These are phyloP conservation scores for Vipera ursinii DNA, from an alignment of 2,797 vertebrate genomes.

Conservation along the genomic window DNA sequence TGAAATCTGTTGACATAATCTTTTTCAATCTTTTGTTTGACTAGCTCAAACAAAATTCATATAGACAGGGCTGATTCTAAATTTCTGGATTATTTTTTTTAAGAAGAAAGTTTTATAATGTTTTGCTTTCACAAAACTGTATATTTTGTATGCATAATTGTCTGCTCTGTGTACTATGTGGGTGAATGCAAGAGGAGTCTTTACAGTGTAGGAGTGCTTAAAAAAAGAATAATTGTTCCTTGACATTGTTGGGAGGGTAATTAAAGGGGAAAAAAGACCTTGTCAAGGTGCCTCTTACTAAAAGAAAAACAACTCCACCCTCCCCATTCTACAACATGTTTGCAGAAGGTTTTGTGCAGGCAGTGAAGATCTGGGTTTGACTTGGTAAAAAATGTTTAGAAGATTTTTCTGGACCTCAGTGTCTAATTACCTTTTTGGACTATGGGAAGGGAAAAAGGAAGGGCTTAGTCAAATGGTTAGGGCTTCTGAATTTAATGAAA, in stretches of 20 bases:
- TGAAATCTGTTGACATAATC: not conserved
- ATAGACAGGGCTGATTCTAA: not conserved
- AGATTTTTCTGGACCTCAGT: not conserved
- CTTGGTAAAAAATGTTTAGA: not conserved
- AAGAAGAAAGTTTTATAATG: not conserved
- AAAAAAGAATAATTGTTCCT: not conserved
- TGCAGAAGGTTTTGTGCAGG: not conserved
- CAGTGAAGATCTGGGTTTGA: not conserved
- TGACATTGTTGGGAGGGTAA: not conserved
- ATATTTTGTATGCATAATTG: not conserved
- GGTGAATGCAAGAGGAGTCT: not conserved
- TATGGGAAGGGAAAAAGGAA: not conserved
- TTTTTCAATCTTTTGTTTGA: not conserved
- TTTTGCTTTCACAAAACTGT: not conserved
- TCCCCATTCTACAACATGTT: not conserved
- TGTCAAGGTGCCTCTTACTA: not conserved
- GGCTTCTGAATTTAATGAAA: not conserved
- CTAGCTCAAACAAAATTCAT: not conserved
- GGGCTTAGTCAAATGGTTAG: not conserved
- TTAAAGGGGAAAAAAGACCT: not conserved
- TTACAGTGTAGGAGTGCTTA: not conserved
- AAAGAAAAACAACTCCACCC: not conserved
- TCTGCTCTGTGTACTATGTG: not conserved
- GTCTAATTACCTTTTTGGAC: not conserved
- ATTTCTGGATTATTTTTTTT: not conserved